A percentile compares a stretch with the other conserved stretches of the same genome.
Evolutionary conservation across 2,797 vertebrate genomes (phyloP).

Genomic region (Taeniopygia guttata): DNA sequence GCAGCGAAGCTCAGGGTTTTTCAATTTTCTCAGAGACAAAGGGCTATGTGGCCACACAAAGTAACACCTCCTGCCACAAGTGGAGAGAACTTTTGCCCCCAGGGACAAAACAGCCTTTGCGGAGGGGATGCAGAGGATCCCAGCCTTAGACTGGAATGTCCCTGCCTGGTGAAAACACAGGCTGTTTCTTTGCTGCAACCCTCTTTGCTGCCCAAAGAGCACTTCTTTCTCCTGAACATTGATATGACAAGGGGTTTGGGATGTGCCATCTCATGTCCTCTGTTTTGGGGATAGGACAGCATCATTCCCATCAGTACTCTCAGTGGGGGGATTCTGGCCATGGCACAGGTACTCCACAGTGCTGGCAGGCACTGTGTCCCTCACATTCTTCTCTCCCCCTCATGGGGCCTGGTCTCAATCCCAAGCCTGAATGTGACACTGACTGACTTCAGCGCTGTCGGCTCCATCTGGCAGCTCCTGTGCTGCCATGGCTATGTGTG

Average conservation of each 20-base stretch:
- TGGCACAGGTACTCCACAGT: background rate
- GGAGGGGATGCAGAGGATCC: background rate
- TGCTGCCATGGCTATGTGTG: background rate
- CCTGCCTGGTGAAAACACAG: background rate
- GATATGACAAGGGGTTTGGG: rapidly evolving
- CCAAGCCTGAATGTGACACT: background rate
- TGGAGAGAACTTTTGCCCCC: background rate
- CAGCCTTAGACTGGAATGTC: background rate
- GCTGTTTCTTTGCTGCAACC: background rate
- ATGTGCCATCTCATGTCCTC: background rate
- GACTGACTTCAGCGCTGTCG: rapidly evolving
- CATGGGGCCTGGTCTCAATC: background rate
- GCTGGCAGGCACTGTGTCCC: background rate
- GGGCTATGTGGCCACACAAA: background rate
- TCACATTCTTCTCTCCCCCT: background rate
- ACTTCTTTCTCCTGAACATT: background rate
- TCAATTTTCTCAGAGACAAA: background rate
- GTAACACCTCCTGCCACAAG: background rate
- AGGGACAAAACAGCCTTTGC: rapidly evolving
- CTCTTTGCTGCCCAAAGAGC: background rate
- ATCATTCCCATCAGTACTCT: background rate
- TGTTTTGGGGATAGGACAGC: background rate
- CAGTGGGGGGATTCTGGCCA: background rate
- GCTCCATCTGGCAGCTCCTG: background rate
- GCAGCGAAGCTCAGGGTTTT: background rate